Evolutionary conservation across 2,113 vertebrate species (phyloP).

Genomic region (Phainopepla nitens): DNA sequence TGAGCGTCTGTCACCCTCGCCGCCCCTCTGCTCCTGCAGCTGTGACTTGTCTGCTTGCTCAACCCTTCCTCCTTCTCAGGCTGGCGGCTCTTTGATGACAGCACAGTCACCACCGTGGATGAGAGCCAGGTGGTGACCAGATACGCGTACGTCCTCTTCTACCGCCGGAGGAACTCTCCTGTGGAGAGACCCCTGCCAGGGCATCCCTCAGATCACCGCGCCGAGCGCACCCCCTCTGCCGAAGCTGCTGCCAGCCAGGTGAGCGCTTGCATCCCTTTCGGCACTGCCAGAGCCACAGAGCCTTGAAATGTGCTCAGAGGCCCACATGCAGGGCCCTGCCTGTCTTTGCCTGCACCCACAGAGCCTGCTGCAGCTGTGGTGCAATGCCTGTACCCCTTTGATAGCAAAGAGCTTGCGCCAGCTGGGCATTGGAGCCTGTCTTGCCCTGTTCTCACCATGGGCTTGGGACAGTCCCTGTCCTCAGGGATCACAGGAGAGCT

Average conservation of each 20-base stretch:
- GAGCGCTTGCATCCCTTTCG: slow-evolving; percentile 23
- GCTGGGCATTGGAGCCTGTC: background rate
- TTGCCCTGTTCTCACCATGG: background rate
- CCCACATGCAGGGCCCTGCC: background rate
- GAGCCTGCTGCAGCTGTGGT: background rate
- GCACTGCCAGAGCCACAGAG: background rate
- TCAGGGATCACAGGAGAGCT: background rate
- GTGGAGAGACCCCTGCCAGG: slow-evolving; percentile 89
- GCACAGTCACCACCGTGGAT: slow-evolving; percentile 94
- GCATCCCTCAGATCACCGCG: slow-evolving; percentile 60
- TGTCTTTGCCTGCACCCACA: fast-evolving
- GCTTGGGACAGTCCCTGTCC: background rate
- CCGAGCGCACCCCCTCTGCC: slow-evolving; percentile 64
- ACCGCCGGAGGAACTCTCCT: slow-evolving; percentile 93
- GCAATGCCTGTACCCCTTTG: background rate
- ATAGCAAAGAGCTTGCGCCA: fast-evolving
- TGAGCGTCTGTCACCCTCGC: slow-evolving; percentile 49
- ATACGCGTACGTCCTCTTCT: slow-evolving; percentile 96
- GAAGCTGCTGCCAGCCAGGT: slow-evolving; percentile 93
- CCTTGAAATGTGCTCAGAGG: background rate
- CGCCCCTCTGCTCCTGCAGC: background rate
- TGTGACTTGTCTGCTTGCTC: background rate
- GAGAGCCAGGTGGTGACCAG: slow-evolving; percentile 97
- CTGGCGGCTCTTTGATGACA: slow-evolving; percentile 97
- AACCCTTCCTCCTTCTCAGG: slow-evolving; percentile 71